Conservation (phyloP, 2,888 invertebrate species). For the Drosophila ustulata region DNA sequence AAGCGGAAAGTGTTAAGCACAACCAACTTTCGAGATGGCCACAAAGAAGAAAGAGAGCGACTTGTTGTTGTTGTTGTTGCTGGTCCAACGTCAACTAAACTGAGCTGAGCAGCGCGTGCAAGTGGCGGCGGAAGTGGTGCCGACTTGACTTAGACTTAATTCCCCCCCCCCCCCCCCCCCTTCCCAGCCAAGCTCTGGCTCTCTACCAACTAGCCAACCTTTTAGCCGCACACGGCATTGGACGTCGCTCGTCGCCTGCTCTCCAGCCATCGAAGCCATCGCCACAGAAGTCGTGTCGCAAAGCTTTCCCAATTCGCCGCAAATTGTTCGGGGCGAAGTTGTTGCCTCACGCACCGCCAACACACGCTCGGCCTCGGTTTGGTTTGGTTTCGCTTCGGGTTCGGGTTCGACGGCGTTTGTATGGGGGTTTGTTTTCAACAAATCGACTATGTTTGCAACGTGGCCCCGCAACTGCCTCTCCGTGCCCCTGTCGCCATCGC, state of each 20-base stretch:
- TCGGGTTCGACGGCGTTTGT: slow-evolving; percentile 19
- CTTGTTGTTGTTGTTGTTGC: slow-evolving; percentile 1
- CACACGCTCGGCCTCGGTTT: background rate
- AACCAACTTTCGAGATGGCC: slow-evolving; percentile 62
- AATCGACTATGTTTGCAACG: slow-evolving; percentile 60
- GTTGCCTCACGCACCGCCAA: slow-evolving; percentile 38
- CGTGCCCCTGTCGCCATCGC: too few relatives aligned
- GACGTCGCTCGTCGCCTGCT: background rate
- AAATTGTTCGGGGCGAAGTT: slow-evolving; percentile 55
- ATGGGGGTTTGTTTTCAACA: slow-evolving; percentile 59
- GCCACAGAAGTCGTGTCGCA: slow-evolving; percentile 8
- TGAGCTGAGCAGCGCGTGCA: slow-evolving; percentile 32
- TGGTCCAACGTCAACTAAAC: slow-evolving; percentile 25
- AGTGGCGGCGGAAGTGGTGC: slow-evolving; percentile 52
- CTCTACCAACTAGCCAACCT: background rate
- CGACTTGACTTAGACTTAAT: slow-evolving; percentile 48
- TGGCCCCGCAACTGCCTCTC: background rate
- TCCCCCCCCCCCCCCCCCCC: background rate
- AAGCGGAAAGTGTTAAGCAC: slow-evolving; percentile 77
- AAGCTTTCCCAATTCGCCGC: slow-evolving; percentile 66
- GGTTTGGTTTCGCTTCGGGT: slow-evolving; percentile 7
- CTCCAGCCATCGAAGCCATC: too few relatives aligned
- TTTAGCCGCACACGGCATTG: background rate
- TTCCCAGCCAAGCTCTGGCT: background rate
- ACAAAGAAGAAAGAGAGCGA: background rate